Evolutionary conservation across 2,888 invertebrate species (phyloP).

Genomic region (Thyatira batis): DNA sequence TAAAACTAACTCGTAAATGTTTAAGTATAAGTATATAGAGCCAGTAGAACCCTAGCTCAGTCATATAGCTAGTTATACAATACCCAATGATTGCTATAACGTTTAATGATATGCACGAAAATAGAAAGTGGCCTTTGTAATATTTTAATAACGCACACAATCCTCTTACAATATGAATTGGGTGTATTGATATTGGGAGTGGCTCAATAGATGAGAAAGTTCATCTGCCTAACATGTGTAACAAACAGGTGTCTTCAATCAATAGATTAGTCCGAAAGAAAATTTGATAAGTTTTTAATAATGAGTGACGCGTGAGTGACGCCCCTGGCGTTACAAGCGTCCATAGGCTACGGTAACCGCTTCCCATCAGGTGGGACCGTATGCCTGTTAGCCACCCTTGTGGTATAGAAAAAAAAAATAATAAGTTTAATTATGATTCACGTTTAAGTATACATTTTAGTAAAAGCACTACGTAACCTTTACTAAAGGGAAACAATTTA

Average conservation of each 20-base stretch:
- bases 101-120: slow-evolving; percentile 29
- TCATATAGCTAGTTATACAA: slow-evolving; percentile 28
- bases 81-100: slow-evolving; percentile 13
- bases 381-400: too few relatives aligned
- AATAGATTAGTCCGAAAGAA: too few relatives aligned
- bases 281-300: too few relatives aligned
- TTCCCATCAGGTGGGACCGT: too few relatives aligned
- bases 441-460: too few relatives aligned
- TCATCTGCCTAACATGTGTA: neutral
- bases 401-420: too few relatives aligned
- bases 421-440: too few relatives aligned
- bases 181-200: neutral
- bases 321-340: too few relatives aligned
- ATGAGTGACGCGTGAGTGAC: too few relatives aligned
- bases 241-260: neutral
- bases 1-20: neutral
- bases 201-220: neutral
- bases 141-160: neutral
- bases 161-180: neutral
- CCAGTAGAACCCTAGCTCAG: slow-evolving; percentile 8
- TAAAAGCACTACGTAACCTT: too few relatives aligned
- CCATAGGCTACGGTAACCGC: too few relatives aligned
- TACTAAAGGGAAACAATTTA: too few relatives aligned
- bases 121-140: slow-evolving; percentile 31
- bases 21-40: neutral